Percentiles rank a stretch among this genome's conserved stretches.
Conservation (phyloP, 2,797 vertebrate genomes). For the Hemibagrus guttatus region DNA sequence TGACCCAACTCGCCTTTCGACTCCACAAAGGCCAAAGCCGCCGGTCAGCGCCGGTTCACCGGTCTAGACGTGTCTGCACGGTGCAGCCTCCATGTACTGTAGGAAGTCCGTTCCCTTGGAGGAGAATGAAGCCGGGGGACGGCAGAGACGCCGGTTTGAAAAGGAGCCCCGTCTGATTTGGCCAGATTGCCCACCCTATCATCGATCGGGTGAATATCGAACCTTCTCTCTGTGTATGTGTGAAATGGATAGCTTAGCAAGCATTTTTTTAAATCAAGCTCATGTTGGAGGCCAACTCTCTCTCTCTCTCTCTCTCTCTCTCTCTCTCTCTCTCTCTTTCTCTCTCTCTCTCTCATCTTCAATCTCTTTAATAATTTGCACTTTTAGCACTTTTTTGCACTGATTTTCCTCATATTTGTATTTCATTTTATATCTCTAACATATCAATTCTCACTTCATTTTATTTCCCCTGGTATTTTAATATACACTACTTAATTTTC, state of each 20-base stretch:
- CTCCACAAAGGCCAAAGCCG: constrained; percentile 92
- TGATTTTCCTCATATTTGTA: not conserved
- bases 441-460: not conserved
- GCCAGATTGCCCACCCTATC: constrained; percentile 98
- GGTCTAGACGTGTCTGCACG: constrained; percentile 97
- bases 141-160: constrained; percentile 88
- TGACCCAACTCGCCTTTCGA: constrained; percentile 93
- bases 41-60: constrained; percentile 80
- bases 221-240: constrained; percentile 97
- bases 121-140: constrained; percentile 85
- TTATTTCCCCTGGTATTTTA: not conserved
- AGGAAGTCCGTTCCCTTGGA: constrained; percentile 91
- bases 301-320: constrained; percentile 43
- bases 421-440: not conserved
- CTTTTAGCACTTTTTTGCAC: not conserved
- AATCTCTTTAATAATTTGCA: constrained; percentile 19
- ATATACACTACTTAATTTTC: not conserved
- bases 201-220: constrained; percentile 99
- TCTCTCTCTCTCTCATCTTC: constrained; percentile 26
- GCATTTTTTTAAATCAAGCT: constrained; percentile 85
- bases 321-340: constrained; percentile 17
- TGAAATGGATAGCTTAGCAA: constrained; percentile 99
- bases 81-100: constrained; percentile 96
- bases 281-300: constrained; percentile 75
- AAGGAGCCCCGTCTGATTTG: constrained; percentile 89